Conservation (phyloP, 2,113 vertebrate species). For the Cottus gobio region DNA sequence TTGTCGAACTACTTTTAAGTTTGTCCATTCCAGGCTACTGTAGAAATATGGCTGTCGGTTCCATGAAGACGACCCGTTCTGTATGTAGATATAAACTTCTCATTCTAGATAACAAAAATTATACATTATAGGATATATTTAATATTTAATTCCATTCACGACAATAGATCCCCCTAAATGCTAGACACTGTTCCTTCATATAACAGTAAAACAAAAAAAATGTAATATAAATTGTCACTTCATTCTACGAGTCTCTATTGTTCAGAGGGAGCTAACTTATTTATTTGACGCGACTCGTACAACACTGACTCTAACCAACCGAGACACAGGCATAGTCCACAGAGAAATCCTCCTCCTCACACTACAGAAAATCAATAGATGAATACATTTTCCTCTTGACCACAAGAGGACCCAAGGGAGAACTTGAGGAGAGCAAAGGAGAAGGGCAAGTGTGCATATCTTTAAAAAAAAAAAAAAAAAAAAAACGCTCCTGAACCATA, state of each 20-base stretch:
- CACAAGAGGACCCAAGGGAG: slow-evolving; percentile 71
- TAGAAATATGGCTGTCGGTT: too few relatives aligned
- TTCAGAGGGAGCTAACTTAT: slow-evolving; percentile 7
- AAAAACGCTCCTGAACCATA: slow-evolving; percentile 7
- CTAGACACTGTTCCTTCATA: too few relatives aligned
- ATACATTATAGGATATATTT: too few relatives aligned
- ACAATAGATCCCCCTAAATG: too few relatives aligned
- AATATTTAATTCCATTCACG: too few relatives aligned
- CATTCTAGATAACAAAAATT: too few relatives aligned
- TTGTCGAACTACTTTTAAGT: too few relatives aligned
- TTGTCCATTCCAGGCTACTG: too few relatives aligned
- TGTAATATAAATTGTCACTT: not conserved
- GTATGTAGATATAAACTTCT: too few relatives aligned
- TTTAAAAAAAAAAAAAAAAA: slow-evolving; percentile 25
- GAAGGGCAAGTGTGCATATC: slow-evolving; percentile 42
- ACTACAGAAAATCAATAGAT: slow-evolving; percentile 76
- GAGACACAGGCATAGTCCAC: slow-evolving; percentile 41
- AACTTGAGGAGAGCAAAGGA: slow-evolving; percentile 22
- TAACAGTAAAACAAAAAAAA: not conserved
- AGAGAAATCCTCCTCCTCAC: slow-evolving; percentile 58
- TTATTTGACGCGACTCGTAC: slow-evolving; percentile 17
- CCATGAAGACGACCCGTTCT: too few relatives aligned
- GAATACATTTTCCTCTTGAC: slow-evolving; percentile 72
- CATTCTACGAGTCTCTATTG: not conserved
- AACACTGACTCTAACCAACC: slow-evolving; percentile 35